Conservation (phyloP, 2,888 invertebrate species). For the Tipula confusa region DNA sequence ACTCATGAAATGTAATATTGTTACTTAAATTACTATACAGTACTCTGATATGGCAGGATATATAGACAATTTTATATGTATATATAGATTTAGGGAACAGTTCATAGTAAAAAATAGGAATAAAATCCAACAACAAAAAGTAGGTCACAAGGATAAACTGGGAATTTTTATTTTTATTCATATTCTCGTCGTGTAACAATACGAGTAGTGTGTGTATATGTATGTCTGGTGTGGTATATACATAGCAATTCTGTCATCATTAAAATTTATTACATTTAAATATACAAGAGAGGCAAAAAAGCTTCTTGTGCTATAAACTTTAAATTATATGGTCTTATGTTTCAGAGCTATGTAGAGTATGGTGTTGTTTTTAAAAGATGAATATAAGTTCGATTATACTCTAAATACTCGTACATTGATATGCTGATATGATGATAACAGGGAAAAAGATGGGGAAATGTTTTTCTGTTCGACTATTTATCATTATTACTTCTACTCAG, state of each 20-base stretch:
- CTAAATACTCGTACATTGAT: not conserved
- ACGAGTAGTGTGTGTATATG: not conserved
- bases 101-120: not conserved
- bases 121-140: not conserved
- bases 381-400: not conserved
- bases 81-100: not conserved
- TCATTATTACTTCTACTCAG: not conserved
- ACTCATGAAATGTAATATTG: constrained; percentile 12
- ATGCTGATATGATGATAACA: not conserved
- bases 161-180: constrained; percentile 5
- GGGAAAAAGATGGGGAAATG: not conserved
- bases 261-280: constrained; percentile 5
- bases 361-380: not conserved
- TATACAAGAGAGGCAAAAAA: not conserved
- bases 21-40: not conserved
- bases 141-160: constrained; percentile 25
- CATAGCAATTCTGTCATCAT: not conserved
- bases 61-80: not conserved
- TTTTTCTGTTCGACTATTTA: not conserved
- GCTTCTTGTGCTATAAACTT: not conserved
- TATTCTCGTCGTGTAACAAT: not conserved
- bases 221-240: not conserved
- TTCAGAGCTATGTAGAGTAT: not conserved
- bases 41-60: not conserved
- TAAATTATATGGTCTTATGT: not conserved